Conservation (phyloP, 2,113 vertebrate species). For the Calidris pygmaea region DNA sequence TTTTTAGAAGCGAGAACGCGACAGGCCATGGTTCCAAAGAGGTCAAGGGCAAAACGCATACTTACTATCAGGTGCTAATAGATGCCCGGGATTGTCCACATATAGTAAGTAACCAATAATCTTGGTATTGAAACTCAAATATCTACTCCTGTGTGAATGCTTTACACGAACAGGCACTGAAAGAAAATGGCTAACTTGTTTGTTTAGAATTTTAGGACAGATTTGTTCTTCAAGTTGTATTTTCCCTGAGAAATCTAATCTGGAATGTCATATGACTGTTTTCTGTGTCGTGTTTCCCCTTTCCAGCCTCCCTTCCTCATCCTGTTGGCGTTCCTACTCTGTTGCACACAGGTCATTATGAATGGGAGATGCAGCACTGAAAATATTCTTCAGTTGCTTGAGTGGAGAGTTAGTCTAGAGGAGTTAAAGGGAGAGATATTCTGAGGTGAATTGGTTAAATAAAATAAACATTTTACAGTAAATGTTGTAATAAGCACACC, state of each 20-base stretch:
- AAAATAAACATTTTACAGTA: neutral
- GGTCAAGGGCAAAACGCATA: constrained; percentile 96
- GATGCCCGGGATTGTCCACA: constrained; percentile 95
- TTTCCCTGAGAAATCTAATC: neutral
- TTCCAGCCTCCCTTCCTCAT: neutral
- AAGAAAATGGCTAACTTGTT: neutral
- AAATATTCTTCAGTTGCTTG: neutral
- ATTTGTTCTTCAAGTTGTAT: neutral
- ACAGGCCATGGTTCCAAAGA: constrained; percentile 91
- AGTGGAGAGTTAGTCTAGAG: neutral
- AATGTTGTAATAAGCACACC: neutral
- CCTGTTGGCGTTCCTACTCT: neutral
- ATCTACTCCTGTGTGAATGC: rapidly evolving
- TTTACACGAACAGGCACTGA: neutral
- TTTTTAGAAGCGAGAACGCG: constrained; percentile 75
- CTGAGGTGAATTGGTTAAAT: neutral
- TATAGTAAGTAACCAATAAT: constrained; percentile 84
- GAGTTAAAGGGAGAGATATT: neutral
- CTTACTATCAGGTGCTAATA: constrained; percentile 96
- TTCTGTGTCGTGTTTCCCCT: neutral
- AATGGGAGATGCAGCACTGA: neutral
- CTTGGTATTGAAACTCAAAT: neutral
- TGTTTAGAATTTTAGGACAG: neutral
- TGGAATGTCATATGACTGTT: neutral
- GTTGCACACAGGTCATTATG: neutral